Evolutionary conservation across 2,797 vertebrate genomes (phyloP).

Genomic region (Falco naumanni): DNA sequence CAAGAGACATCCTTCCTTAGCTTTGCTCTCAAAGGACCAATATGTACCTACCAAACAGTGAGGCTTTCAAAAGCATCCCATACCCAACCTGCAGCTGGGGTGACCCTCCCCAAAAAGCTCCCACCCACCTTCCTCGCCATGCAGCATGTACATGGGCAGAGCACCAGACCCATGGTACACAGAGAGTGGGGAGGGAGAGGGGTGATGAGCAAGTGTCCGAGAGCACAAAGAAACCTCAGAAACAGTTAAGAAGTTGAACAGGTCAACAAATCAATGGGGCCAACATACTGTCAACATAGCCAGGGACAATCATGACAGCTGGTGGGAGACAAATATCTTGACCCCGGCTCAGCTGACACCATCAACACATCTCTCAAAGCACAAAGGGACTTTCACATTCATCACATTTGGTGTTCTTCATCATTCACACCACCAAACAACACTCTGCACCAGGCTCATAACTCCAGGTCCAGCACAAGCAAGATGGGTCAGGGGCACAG

Average conservation of each 20-base stretch:
- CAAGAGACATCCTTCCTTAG: background rate
- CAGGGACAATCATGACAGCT: background rate
- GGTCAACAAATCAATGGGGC: rapidly evolving
- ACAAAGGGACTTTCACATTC: background rate
- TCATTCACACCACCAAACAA: background rate
- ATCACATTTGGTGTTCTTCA: background rate
- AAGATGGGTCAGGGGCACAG: background rate
- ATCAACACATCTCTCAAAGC: background rate
- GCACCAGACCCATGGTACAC: background rate
- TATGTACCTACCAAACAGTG: rapidly evolving
- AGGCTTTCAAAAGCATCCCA: background rate
- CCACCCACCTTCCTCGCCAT: background rate
- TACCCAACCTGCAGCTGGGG: background rate
- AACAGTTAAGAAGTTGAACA: background rate
- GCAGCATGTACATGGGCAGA: background rate
- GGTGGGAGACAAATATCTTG: background rate
- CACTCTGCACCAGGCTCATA: rapidly evolving
- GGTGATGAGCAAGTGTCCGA: rapidly evolving
- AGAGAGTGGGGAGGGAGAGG: background rate
- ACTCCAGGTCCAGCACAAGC: background rate
- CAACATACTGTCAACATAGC: background rate
- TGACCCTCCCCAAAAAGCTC: background rate
- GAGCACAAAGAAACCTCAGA: background rate
- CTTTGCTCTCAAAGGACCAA: background rate
- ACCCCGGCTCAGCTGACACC: background rate